Percentiles rank a stretch among this genome's conserved stretches.
Evolutionary conservation across 2,797 vertebrate genomes (phyloP).

Genomic region (Odontamblyopus rebecca): DNA sequence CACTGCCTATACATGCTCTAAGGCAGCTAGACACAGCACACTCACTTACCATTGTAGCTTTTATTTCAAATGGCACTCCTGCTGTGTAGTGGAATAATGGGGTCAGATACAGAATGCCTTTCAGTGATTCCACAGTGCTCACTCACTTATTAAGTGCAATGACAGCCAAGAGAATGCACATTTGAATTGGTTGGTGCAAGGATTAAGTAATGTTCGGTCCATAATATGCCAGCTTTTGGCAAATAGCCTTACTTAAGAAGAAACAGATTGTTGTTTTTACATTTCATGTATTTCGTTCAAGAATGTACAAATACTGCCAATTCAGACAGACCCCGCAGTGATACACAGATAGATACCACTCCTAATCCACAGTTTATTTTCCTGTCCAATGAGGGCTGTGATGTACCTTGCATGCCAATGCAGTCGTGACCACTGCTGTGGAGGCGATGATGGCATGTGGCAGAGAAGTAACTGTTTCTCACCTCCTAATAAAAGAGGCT

Average conservation of each 20-base stretch:
- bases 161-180: conserved; percentile 49
- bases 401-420: conserved; percentile 66
- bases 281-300: conserved; percentile 39
- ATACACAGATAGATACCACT: conserved; percentile 52
- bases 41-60: conserved; percentile 72
- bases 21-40: conserved; percentile 61
- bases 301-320: conserved; percentile 47
- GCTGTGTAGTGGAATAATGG: conserved; percentile 70
- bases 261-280: conserved; percentile 27
- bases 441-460: conserved; percentile 73
- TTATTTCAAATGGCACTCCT: conserved; percentile 73
- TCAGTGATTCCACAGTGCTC: conserved; percentile 68
- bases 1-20: conserved; percentile 63
- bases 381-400: conserved; percentile 52
- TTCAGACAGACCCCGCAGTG: conserved; percentile 47
- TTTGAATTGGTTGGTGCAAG: conserved; percentile 48
- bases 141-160: conserved; percentile 62
- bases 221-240: conserved; percentile 27
- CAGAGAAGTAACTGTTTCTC: conserved; percentile 77
- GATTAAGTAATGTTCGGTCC: conserved; percentile 48
- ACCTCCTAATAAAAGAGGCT: conserved; percentile 77
- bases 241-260: conserved; percentile 27
- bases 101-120: conserved; percentile 67
- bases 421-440: conserved; percentile 68
- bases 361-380: conserved; percentile 66